Conservation (phyloP, 2,113 vertebrate species). For the Notarius quadriscutis region DNA sequence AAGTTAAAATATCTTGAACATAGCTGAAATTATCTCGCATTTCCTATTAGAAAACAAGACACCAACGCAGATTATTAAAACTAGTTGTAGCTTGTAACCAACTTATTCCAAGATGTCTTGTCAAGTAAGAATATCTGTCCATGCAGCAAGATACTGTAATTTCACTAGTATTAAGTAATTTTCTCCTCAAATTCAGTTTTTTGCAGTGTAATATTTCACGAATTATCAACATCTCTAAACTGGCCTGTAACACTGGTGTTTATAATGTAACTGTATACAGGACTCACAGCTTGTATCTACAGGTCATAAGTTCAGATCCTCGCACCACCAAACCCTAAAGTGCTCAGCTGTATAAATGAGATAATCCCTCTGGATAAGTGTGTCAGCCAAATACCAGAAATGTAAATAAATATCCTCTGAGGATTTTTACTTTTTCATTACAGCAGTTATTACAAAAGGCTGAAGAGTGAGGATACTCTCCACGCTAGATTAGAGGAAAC, state of each 20-base stretch:
- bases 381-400: neutral
- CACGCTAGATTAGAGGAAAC: neutral
- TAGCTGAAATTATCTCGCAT: too few species aligned
- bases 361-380: neutral
- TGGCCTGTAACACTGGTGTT: neutral
- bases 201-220: neutral
- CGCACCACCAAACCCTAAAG: neutral
- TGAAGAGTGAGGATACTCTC: neutral
- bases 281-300: neutral
- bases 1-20: too few species aligned
- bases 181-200: too few species aligned
- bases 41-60: too few species aligned
- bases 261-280: neutral
- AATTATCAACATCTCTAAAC: neutral
- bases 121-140: too few species aligned
- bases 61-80: too few species aligned
- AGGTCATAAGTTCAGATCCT: neutral
- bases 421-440: neutral
- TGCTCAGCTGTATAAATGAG: neutral
- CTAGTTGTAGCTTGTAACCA: too few species aligned
- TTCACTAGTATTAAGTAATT: too few species aligned
- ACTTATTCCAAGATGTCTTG: too few species aligned
- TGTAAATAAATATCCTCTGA: neutral
- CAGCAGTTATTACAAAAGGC: neutral
- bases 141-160: too few species aligned